A percentile compares a stretch with the other conserved stretches of the same genome.
Conservation (phyloP, 1,140 invertebrate genomes). For the Centruroides vittatus region DNA sequence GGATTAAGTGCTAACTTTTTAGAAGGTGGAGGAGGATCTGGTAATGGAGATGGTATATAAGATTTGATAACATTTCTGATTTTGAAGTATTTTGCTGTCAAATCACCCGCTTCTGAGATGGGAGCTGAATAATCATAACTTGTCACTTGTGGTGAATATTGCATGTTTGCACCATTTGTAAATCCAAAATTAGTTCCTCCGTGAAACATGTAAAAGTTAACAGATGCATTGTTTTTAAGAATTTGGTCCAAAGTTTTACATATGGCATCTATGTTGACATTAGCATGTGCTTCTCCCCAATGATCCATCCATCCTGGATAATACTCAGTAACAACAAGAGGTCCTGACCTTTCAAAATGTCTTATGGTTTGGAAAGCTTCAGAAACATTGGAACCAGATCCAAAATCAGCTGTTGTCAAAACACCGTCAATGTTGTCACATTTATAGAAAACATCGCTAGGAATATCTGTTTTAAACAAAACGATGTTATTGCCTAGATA, state of each 20-base stretch:
- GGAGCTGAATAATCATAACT: constrained; percentile 39
- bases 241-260: constrained; percentile 20
- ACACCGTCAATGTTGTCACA: constrained; percentile 47
- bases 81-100: constrained; percentile 32
- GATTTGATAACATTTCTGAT: constrained; percentile 31
- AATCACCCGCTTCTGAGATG: constrained; percentile 34
- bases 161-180: constrained; percentile 9
- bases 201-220: constrained; percentile 22
- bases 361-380: constrained; percentile 20
- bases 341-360: constrained; percentile 21
- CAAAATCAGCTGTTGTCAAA: constrained; percentile 61
- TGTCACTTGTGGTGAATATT: constrained; percentile 23
- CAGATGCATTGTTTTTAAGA: constrained; percentile 22
- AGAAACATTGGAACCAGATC: constrained; percentile 22
- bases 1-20: constrained; percentile 4
- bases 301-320: constrained; percentile 29
- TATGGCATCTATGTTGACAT: constrained; percentile 7
- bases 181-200: constrained; percentile 15
- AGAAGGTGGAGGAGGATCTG: neutral
- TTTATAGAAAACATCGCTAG: constrained; percentile 16
- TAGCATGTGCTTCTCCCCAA: constrained; percentile 23
- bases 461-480: constrained; percentile 17
- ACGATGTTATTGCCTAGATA: constrained; percentile 14
- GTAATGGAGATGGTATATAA: constrained; percentile 7
- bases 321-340: constrained; percentile 28